Evolutionary conservation across 2,797 vertebrate genomes (phyloP).

Genomic region (Chlorospingus semifuscus): DNA sequence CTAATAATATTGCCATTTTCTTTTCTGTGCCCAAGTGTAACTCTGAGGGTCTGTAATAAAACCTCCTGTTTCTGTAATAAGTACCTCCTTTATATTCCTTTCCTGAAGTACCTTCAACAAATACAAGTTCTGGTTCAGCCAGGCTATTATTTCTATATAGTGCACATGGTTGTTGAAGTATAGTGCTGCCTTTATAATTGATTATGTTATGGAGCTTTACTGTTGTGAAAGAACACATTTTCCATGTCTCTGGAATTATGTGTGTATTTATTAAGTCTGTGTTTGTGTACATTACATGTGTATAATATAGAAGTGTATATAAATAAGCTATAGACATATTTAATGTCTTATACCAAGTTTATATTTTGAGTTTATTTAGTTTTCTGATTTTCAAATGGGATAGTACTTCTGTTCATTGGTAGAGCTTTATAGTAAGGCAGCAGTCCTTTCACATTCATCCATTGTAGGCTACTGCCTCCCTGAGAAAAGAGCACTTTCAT

Average conservation of each 20-base stretch:
- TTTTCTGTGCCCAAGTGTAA: neutral
- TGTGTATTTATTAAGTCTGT: neutral
- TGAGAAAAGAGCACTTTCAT: constrained; percentile 28
- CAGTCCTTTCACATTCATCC: neutral
- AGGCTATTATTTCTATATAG: neutral
- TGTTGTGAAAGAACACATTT: neutral
- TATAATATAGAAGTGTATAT: neutral
- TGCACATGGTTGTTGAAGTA: neutral
- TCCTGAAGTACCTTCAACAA: neutral
- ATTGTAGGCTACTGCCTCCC: neutral
- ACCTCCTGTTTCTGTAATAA: constrained; percentile 14
- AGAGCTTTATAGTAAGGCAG: neutral
- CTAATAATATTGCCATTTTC: neutral
- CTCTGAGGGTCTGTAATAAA: neutral
- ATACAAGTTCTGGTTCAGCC: neutral
- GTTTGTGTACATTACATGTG: neutral
- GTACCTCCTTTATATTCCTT: constrained; percentile 2
- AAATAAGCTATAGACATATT: neutral
- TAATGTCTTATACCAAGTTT: neutral
- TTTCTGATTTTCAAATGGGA: neutral
- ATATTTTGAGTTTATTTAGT: neutral
- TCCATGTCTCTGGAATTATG: neutral
- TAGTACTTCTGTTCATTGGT: neutral
- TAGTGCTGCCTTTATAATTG: neutral
- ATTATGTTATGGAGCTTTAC: neutral